Evolutionary conservation across 1,140 invertebrate species (phyloP), one percentile per base, ranked within the genome.

Genomic region (Ganaspis sp.): DNA sequence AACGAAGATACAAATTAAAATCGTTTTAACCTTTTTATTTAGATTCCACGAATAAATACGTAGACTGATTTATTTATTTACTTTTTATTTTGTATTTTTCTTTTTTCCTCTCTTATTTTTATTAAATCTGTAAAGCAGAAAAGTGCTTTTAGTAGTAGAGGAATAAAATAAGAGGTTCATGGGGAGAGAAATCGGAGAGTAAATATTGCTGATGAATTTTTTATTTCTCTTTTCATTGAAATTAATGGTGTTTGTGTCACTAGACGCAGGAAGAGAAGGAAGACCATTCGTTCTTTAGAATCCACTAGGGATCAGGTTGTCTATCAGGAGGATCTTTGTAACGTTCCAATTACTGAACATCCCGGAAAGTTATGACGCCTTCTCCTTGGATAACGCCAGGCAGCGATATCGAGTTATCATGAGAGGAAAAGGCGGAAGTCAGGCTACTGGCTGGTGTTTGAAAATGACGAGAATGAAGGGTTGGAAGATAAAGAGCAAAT

Each of bases 281-380:
- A 64, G 8, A 29, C 9, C 26, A 19, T 70, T 23, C 26, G 26
- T 69, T 69, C 69, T 69, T 58, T 23, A 21, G 37, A 70, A 70
- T 40, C 4, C 17, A 26, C 11, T 40, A 4, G 69, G 69, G 69
- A 70, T 70, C 69, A 42, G 37, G 69, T 70, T 70, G 37, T 70
- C 69, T 40, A 42, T 70, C 69, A 70, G 17, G 21, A 4, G 19
- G 69, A 70, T 70, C 69, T 26, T 40, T 29, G 58, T n/a, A 58
- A 73, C 40, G 72, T 53, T 73, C 49, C 72, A 73, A 73, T 73
- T 73, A 73, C 72, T 42, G 29, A 73, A 54, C 72, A 40, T 73
- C 37, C 49, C 29, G 72, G 49, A 73, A 73, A 73, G 29, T 73
- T 73, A 42, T 73, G 72, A 73, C 21, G 54, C 72, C 19, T 58